Conservation (phyloP, 1,140 invertebrate genomes). For the Coenobita brevimanus region DNA sequence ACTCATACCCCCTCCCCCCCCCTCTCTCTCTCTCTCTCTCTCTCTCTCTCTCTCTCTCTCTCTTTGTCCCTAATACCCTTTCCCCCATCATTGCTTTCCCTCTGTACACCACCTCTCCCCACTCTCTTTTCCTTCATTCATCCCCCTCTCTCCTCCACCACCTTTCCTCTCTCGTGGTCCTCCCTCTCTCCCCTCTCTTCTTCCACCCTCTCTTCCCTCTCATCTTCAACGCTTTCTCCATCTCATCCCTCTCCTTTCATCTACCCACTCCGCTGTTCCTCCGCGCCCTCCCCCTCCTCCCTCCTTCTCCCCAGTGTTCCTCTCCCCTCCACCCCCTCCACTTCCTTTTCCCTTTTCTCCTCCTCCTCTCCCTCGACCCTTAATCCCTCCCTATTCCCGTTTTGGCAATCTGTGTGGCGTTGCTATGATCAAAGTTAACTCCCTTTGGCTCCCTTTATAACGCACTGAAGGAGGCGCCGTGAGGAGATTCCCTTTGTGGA, state of each 20-base stretch:
- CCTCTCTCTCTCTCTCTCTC: background rate
- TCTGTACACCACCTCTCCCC: too few relatives aligned
- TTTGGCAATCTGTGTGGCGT: too few relatives aligned
- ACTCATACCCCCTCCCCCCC: background rate
- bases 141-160: background rate
- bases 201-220: background rate
- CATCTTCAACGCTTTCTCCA: background rate
- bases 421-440: too few relatives aligned
- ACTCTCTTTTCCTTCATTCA: background rate
- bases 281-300: background rate
- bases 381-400: background rate
- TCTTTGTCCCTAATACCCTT: too few relatives aligned
- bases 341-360: background rate
- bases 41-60: background rate
- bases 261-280: background rate
- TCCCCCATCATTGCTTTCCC: too few relatives aligned
- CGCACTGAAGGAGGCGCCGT: too few relatives aligned
- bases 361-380: background rate
- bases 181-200: background rate
- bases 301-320: background rate
- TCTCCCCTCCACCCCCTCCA: background rate
- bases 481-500: too few relatives aligned
- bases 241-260: background rate
- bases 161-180: background rate
- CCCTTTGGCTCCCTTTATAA: too few relatives aligned